These are phyloP conservation scores for Dunckerocampus dactyliophorus DNA, from an alignment of 2,113 vertebrate genomes.

Conservation along the genomic window DNA sequence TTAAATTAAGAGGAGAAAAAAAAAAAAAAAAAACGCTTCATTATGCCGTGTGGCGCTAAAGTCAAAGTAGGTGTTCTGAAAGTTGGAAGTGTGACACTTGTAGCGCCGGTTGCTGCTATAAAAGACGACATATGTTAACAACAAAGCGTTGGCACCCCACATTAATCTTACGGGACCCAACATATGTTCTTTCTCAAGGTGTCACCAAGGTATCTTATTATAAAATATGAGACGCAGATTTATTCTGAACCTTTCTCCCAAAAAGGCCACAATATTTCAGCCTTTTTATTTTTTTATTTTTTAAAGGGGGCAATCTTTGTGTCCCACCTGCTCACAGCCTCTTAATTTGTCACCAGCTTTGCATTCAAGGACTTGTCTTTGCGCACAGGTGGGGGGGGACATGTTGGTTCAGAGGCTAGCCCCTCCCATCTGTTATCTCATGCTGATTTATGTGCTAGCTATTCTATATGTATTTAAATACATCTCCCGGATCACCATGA, in stretches of 20 bases:
- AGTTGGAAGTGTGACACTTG: conserved; percentile 20
- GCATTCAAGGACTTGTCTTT: conserved; percentile 33
- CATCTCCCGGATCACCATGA: background rate
- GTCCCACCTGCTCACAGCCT: conserved; percentile 19
- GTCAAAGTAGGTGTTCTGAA: background rate
- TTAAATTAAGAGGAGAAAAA: background rate
- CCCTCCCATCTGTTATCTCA: conserved; percentile 55
- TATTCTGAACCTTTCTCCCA: conserved; percentile 6
- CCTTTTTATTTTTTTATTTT: conserved; percentile 1
- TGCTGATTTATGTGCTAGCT: conserved; percentile 39
- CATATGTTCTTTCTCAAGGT: conserved; percentile 25
- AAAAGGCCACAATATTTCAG: background rate
- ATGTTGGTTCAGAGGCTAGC: conserved; percentile 54
- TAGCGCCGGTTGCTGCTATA: conserved; percentile 5
- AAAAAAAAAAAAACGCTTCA: background rate
- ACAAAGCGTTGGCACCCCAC: conserved; percentile 9
- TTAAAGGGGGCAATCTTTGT: conserved; percentile 6
- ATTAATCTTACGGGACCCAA: conserved; percentile 2
- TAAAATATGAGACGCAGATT: conserved; percentile 12
- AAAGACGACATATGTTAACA: conserved; percentile 18
- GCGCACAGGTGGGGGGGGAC: conserved; percentile 48
- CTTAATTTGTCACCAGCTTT: conserved; percentile 39
- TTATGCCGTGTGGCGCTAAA: background rate
- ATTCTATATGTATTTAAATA: background rate
- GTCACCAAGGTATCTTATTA: conserved; percentile 8